Percentiles rank a stretch among this genome's conserved stretches.
Conservation (phyloP, 2,888 invertebrate species). For the Scaeva pyrastri region DNA sequence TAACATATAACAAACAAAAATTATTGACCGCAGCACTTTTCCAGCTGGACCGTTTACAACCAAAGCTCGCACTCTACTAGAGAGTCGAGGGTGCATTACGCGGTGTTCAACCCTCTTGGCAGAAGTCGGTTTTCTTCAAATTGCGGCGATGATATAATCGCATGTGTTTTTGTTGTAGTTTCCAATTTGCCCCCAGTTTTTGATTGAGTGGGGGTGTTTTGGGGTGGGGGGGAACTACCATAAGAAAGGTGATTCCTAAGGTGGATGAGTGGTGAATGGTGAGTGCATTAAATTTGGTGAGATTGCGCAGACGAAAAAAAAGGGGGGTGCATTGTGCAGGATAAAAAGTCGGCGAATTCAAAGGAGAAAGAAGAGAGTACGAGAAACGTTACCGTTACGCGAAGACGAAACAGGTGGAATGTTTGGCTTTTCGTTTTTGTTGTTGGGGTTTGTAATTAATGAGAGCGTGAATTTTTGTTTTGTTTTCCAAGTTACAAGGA, state of each 20-base stretch:
- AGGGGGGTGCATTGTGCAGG: slow-evolving; percentile 4
- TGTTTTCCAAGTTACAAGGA: background rate
- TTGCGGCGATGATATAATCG: slow-evolving; percentile 73
- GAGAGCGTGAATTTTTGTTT: slow-evolving; percentile 36
- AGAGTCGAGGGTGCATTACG: slow-evolving; percentile 80
- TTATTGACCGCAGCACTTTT: slow-evolving; percentile 76
- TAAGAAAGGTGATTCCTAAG: slow-evolving; percentile 21
- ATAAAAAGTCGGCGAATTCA: slow-evolving; percentile 64
- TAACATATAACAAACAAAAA: slow-evolving; percentile 66
- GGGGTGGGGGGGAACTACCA: background rate
- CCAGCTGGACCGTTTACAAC: slow-evolving; percentile 83
- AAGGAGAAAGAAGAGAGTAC: slow-evolving; percentile 14
- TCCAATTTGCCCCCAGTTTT: background rate
- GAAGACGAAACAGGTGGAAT: slow-evolving; percentile 63
- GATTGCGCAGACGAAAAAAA: slow-evolving; percentile 49
- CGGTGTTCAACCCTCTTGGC: slow-evolving; percentile 77
- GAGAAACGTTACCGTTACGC: too few species aligned
- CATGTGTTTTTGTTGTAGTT: slow-evolving; percentile 37
- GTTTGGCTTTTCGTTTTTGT: slow-evolving; percentile 3
- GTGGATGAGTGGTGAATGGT: background rate
- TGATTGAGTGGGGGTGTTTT: background rate
- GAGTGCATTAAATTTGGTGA: slow-evolving; percentile 53
- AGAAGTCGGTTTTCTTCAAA: slow-evolving; percentile 48
- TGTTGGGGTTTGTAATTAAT: slow-evolving; percentile 52
- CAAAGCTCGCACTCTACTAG: slow-evolving; percentile 84